Conservation (phyloP, 2,888 invertebrate genomes). For the Clusia tigrina region DNA sequence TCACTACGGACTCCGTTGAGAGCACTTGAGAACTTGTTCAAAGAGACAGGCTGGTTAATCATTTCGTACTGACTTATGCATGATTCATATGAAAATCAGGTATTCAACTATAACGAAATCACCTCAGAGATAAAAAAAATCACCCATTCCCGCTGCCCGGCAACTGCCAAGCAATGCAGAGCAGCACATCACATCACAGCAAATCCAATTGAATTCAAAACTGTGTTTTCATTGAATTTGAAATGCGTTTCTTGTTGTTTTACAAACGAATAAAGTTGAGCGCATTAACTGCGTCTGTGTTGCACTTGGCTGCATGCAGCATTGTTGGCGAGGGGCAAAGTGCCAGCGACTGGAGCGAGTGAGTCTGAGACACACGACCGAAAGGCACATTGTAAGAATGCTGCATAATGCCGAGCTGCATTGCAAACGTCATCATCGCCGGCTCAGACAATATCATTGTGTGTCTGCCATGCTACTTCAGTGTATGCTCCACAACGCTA, state of each 20-base stretch:
- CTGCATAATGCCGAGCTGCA: conserved; percentile 1
- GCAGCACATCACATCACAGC: not conserved
- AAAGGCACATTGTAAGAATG: conserved; percentile 1
- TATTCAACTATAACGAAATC: too few species aligned
- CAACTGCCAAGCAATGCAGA: not conserved
- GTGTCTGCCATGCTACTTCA: too few species aligned
- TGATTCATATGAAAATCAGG: not conserved
- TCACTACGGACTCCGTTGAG: too few species aligned
- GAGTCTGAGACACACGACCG: too few species aligned
- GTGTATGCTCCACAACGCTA: too few species aligned
- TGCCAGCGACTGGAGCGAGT: too few species aligned
- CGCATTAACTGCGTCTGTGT: conserved; percentile 1
- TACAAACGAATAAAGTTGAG: not conserved
- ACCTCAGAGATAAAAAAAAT: not conserved
- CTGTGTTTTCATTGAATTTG: not conserved
- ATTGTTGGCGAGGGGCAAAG: too few species aligned
- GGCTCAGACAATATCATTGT: too few species aligned
- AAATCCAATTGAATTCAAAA: not conserved
- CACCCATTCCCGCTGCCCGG: too few species aligned
- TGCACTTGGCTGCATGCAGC: too few species aligned
- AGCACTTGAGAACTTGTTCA: too few species aligned
- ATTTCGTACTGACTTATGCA: conserved; percentile 1
- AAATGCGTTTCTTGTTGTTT: not conserved
- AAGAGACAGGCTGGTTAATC: not conserved
- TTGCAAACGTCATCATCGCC: not conserved